Base-by-base conservation (phyloP, 2,888 invertebrate genomes). In the Pinctada fucata region DNA sequence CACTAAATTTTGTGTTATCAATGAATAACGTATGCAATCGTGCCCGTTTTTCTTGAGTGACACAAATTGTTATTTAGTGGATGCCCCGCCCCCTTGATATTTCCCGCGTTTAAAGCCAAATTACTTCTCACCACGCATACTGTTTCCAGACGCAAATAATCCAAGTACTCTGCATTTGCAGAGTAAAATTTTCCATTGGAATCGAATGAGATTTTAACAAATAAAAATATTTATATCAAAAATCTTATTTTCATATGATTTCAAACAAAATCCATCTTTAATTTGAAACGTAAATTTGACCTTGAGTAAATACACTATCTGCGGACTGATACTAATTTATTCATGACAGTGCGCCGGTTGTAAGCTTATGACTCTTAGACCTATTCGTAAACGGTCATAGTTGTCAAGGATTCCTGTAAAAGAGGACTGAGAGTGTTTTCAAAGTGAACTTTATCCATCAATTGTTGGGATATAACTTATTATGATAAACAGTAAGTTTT, bases 241-340 rank as follows among this genome's bases (percentile, higher is more conserved):
- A 31, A 31, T 31, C 31, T 31, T 31, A 31, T 31, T 31, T 31
- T 31, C 31, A 31, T 31, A 31, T 31, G 31, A 31, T 31, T 31
- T 31, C 31, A 31, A 31, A 31, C 31, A 31, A 31, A 31, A 31
- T 31, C 31, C n/a, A 1, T 13, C 58, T 58, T 58, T 10, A 10
- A 10, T 58, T 6, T 1, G 13, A 58, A 6, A 10, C 82, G 83
- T 84, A 84, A 83, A 71, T 82, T 80, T 81, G 85, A 82, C 85
- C 85, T 85, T 84, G 84, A 77, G 69, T 72, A 77, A 52, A 75
- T 72, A 73, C 66, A 72, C n/a, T 67, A 68, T 74, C 31, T 79
- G 86, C 84, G 86, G 72, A 86, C 64, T 80, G 79, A 86, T 86
- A 83, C 79, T 79, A 75, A 83, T 31, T 83, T 83, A 84, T 85